Evolutionary conservation across 1,140 invertebrate species (phyloP).

Genomic region (Tetramorium parvispinum): DNA sequence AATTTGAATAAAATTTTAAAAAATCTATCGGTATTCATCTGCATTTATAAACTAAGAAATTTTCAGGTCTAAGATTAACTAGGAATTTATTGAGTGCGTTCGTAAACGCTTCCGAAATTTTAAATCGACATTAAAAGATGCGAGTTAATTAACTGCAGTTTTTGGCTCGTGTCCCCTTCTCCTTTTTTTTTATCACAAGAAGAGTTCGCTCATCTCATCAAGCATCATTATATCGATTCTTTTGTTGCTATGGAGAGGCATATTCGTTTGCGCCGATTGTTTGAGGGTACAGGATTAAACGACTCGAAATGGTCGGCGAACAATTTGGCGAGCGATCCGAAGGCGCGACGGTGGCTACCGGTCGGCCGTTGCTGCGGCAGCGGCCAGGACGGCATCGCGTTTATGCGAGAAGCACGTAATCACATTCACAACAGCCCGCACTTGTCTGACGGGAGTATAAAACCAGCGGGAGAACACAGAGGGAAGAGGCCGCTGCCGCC

Average conservation of each 20-base stretch:
- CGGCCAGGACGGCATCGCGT: conserved; percentile 45
- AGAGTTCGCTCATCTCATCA: neutral
- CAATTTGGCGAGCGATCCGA: conserved; percentile 41
- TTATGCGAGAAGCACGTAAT: conserved; percentile 71
- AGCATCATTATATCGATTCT: neutral
- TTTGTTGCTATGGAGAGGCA: neutral
- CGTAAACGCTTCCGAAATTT: neutral
- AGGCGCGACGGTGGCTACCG: conserved; percentile 22
- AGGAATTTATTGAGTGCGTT: too few species aligned
- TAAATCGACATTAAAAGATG: neutral
- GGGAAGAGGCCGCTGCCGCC: conserved; percentile 17
- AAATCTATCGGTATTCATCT: neutral
- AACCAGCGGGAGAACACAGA: conserved; percentile 48
- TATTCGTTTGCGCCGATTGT: neutral
- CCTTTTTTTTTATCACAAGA: too few species aligned
- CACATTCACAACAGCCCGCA: conserved; percentile 65
- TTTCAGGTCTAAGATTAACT: neutral
- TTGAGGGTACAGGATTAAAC: neutral
- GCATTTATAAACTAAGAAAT: neutral
- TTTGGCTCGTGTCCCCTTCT: too few species aligned
- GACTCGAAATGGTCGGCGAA: neutral
- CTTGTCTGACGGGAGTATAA: conserved; percentile 70
- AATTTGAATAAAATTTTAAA: neutral
- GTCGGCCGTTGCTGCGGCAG: neutral
- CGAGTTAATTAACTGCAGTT: neutral